Evolutionary conservation across 1,140 invertebrate genomes (phyloP), one percentile per base, ranked within the genome.

Genomic region (Mamestra configurata): DNA sequence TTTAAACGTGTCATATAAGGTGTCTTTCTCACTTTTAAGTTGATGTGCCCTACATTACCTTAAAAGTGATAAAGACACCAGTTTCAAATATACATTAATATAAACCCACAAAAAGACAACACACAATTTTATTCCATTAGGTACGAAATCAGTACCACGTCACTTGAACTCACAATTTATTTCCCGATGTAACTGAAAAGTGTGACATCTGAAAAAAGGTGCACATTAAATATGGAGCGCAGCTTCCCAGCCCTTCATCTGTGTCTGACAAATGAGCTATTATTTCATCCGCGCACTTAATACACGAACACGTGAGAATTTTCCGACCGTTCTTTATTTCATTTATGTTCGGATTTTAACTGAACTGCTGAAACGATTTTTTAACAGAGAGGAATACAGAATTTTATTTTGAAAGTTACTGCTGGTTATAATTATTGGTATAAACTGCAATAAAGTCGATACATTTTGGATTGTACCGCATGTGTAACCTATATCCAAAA

Each of bases 211-310:
- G 10, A 57, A 75, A 71, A 75, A 57, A 40, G 71, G 31, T 75
- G 71, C 24, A 51, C 49, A 57, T 72, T 72, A 37, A 72, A 53
- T 37, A 35, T 31, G 27, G 18, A 37, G 31, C 18, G 43, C 35
- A 20, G 35, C 24, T 13, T 18, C 71, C 24, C 20, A 71, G 49
- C 71, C 53, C 51, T 40, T 75, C 71, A 35, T 40, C 53, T 57
- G 71, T 35, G 15, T n/a, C 51, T 75, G 71, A 75, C 71, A 57
- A 75, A 75, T 75, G 71, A 75, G 53, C 35, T 75, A 75, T 57
- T 55, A 59, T 75, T 75, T 43, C 15, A 75, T 75, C 51, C 66
- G 22, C 66, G 15, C 66, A 70, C 20, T 70, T 46, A 70, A 70
- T 49, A 49, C 22, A 70, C 53, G 53, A 57, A 57, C 40, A 70